Conservation (phyloP, 2,113 vertebrate genomes). For the Dendropsophus ebraccatus region DNA sequence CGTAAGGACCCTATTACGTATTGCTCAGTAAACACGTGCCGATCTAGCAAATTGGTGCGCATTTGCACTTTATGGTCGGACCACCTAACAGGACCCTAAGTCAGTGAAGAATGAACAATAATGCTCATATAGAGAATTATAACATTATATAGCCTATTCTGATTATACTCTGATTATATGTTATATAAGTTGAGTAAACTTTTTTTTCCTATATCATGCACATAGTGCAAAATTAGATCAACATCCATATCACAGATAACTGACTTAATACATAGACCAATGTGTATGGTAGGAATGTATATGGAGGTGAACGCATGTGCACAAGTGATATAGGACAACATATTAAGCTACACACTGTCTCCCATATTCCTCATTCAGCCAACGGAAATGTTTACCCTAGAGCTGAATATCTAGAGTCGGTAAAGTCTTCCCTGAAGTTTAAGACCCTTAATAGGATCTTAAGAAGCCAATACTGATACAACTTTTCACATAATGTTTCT, state of each 20-base stretch:
- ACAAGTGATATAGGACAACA: background rate
- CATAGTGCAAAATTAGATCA: constrained; percentile 24
- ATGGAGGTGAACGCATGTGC: background rate
- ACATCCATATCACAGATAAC: background rate
- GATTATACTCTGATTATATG: too few relatives aligned
- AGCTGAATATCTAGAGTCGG: background rate
- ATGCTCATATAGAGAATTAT: background rate
- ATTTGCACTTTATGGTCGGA: too few relatives aligned
- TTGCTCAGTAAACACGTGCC: too few relatives aligned
- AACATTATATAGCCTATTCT: background rate
- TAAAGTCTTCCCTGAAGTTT: background rate
- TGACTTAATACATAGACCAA: background rate
- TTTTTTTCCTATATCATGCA: background rate
- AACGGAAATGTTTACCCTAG: background rate
- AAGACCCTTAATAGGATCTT: background rate
- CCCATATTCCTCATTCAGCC: background rate
- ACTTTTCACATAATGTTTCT: background rate
- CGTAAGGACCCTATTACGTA: too few relatives aligned
- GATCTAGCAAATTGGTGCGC: too few relatives aligned
- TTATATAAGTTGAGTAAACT: background rate
- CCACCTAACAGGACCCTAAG: too few relatives aligned
- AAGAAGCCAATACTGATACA: background rate
- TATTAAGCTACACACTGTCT: too few relatives aligned
- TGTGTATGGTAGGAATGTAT: background rate
- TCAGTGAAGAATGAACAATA: background rate